Evolutionary conservation across 2,113 vertebrate genomes (phyloP).

Genomic region (Aegotheles bennettii): DNA sequence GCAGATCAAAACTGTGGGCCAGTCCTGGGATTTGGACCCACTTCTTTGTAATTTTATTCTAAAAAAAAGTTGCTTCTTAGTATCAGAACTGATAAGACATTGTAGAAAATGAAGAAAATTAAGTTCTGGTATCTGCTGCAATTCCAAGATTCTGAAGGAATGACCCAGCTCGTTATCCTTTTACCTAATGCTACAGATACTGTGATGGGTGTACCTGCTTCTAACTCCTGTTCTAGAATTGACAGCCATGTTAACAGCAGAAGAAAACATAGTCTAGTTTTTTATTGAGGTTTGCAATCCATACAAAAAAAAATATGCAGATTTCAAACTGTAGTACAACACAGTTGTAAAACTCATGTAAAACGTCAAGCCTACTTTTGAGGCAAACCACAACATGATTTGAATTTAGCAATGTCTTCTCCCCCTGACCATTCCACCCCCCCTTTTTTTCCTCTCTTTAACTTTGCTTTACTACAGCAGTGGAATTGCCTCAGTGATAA

Average conservation of each 20-base stretch:
- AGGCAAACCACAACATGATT: neutral
- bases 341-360: neutral
- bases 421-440: rapidly evolving
- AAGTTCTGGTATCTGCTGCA: neutral
- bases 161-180: neutral
- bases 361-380: rapidly evolving
- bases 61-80: neutral
- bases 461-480: neutral
- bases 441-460: neutral
- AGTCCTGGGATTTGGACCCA: rapidly evolving
- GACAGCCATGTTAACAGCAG: neutral
- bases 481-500: neutral
- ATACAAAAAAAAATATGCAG: neutral
- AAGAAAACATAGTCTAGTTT: neutral
- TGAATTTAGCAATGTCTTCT: neutral
- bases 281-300: neutral
- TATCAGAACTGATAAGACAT: neutral
- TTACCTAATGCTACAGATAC: neutral
- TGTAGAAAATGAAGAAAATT: neutral
- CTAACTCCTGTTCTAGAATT: neutral
- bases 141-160: neutral
- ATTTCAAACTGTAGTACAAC: neutral
- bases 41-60: neutral
- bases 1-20: neutral
- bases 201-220: neutral